Evolutionary conservation across 2,888 invertebrate species (phyloP), one percentile per base, ranked within the genome.

Genomic region (Cryptosula pallasiana): DNA sequence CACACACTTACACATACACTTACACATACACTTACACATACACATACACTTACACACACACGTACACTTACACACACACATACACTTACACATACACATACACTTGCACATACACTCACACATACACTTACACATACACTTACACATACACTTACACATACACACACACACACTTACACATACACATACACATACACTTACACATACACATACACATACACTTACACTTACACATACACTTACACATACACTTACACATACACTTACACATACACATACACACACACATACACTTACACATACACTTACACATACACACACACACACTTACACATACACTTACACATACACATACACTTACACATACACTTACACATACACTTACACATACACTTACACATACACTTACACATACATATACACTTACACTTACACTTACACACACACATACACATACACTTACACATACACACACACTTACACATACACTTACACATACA

Each of bases 51-150:
- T 20, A 45, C 45, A 20, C 20, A 20, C 45, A 45, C 58, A 25
- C n/a, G 58, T 27, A n/a, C 29, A 23, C 58, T 25, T 58, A 27
- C n/a, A 27, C 9, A 58, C 58, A 13, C 58, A 58, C 58, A 58
- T 5, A 58, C 29, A 58, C 58, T 13, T n/a, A 58, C 5, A 13
- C 29, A 58, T n/a, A 58, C 58, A 5, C 58, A 58, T n/a, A 58
- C 58, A 27, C 58, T 13, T 27, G 29, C n/a, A n/a, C 58, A 58
- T n/a, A 58, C 58, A 58, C 58, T 13, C 58, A 58, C 58, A 58
- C 58, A 58, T n/a, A 58, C 58, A n/a, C 58, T 13, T n/a, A n/a
- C 58, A 58, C 58, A n/a, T n/a, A 58, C 58, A n/a, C 58, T 13
- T n/a, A n/a, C 58, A 58, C 58, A n/a, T n/a, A 58, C 58, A n/a